Percentiles rank a stretch among this genome's conserved stretches.
Evolutionary conservation across 2,113 vertebrate genomes (phyloP).

Genomic region (Dipodomys stephensi): DNA sequence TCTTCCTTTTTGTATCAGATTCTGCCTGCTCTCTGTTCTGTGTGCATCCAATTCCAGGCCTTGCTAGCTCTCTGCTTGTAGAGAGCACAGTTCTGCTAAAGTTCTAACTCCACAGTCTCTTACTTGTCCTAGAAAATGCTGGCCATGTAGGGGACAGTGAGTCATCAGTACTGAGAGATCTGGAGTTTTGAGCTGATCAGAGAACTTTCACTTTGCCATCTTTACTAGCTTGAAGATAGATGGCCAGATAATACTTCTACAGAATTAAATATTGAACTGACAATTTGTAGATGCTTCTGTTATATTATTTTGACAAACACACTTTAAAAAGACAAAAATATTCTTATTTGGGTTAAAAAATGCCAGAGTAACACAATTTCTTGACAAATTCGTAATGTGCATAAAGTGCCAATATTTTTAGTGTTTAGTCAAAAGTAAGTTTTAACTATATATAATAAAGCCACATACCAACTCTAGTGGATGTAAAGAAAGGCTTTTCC

Average conservation of each 20-base stretch:
- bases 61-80: background rate
- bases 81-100: background rate
- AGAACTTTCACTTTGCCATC: background rate
- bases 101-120: background rate
- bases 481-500: background rate
- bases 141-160: background rate
- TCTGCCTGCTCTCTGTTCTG: background rate
- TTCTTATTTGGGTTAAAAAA: conserved; percentile 45
- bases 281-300: background rate
- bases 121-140: background rate
- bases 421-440: background rate
- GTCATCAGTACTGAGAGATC: background rate
- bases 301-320: conserved; percentile 45
- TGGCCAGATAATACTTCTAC: background rate
- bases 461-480: conserved; percentile 7
- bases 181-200: background rate
- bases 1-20: background rate
- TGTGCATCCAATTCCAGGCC: background rate
- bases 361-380: conserved; percentile 32
- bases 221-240: background rate
- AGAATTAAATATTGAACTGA: background rate
- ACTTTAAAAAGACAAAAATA: conserved; percentile 27
- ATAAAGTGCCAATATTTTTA: background rate
- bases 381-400: conserved; percentile 21
- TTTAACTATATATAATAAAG: background rate